Base-by-base conservation (phyloP, 2,113 vertebrate species). In the Caloenas nicobarica region DNA sequence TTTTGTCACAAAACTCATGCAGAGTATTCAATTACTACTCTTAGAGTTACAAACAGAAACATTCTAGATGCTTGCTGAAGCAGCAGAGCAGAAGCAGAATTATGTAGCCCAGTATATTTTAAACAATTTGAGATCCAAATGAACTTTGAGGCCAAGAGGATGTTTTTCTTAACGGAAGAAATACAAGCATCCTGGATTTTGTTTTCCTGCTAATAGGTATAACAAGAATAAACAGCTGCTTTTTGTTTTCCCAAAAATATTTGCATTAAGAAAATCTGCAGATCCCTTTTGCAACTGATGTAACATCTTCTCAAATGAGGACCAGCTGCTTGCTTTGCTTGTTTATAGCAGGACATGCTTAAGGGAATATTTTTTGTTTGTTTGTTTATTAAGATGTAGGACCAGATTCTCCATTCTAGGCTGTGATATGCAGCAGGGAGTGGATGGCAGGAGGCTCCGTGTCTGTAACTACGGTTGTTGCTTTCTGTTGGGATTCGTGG, bases 311-410 rank as follows among this genome's bases (percentile, higher is more conserved):
- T 88, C 86, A 97, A 94, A 96, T 96, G 96, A n/a, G 53, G 79
- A 81, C 87, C 97, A 97, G 98, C 98, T 98, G 98, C 91, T 96
- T 73, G 86, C 80, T 89, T 40, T 72, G 90, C 79, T 86, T 92
- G 91, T 97, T 94, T 98, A 95, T 88, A 93, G 93, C 85, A 68
- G 86, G 91, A 62, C 78, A 48, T 84, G 89, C 91, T 96, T 78
- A 56, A 69, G 76, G 77, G 73, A 60, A n/a, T 31, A 50, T 46
- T 57, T 81, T 46, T 54, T 24, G 24, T 36, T 65, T 89, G 81
- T 62, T 80, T 95, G 62, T 90, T 94, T 82, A 74, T 91, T 25
- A 62, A 76, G 69, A 77, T n/a, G 53, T 40, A 80, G 61, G 77
- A 19, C 1, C 72, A 84, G 80, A 16, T 19, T 81, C 48, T 85